Evolutionary conservation across 1,140 invertebrate species (phyloP), one percentile per base, ranked within the genome.

Genomic region (Adelges cooleyi): DNA sequence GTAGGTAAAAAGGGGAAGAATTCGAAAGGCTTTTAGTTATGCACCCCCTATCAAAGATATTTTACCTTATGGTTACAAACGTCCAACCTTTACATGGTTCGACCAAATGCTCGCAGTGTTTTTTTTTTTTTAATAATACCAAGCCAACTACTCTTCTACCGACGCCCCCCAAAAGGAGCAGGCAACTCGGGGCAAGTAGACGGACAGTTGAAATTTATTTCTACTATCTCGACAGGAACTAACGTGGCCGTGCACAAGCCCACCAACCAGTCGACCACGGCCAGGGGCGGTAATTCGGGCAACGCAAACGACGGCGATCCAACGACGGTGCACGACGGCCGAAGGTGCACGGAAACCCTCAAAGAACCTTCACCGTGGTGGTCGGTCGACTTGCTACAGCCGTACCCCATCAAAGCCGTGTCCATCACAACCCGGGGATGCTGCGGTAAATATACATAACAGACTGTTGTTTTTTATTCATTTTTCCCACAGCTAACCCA

Each of bases 311-410:
- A 93, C 71, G 91, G 90, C 1, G 86, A 86, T 71, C 80, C 78
- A 70, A 85, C 82, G 67, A 89, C 86, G 0, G 85, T 92, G 56
- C 89, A 92, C 70, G 90, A 92, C 71, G 87, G 87, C 1, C 86
- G 86, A 71, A 77, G 87, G 66, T 94, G 92, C 74, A 90, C 89
- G 0, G 90, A 93, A 75, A 95, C 91, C 0, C 85, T 89, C 70
- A 84, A 85, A 54, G 91, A 94, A 72, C 82, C 84, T 0, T 91
- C 89, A 11, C 90, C 91, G 0, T 94, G 90, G 89, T 95, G 91
- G 91, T 84, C 85, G 67, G 90, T 93, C 0, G 88, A 95, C 73
- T 76, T 95, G 13, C 78, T 95, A 5, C 79, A 85, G 44, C 82
- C 89, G 11, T 91, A 92, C 72, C 80, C 89, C 10, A 83, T 94